These are phyloP conservation scores for Pterostichus madidus DNA, from an alignment of 2,888 invertebrate species.

Conservation along the genomic window DNA sequence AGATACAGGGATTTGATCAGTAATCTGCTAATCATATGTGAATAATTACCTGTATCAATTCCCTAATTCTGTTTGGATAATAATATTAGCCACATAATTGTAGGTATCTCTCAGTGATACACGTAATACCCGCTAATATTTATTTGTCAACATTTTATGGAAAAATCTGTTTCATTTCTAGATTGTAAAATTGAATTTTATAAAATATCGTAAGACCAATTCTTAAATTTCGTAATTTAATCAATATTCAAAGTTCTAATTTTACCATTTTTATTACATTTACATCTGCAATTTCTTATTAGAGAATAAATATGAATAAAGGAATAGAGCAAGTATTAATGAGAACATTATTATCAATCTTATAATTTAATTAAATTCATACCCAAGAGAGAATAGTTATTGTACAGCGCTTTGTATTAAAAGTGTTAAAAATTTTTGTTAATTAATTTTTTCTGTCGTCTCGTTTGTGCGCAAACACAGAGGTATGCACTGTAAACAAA, in stretches of 20 bases:
- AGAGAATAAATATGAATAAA: too few relatives aligned
- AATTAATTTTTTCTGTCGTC: constrained; percentile 48
- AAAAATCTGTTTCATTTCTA: too few relatives aligned
- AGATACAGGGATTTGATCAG: background rate
- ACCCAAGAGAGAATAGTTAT: background rate
- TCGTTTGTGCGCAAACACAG: constrained; percentile 43
- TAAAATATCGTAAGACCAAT: too few relatives aligned
- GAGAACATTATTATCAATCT: too few relatives aligned
- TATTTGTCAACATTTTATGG: background rate
- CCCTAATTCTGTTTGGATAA: constrained; percentile 11
- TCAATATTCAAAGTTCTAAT: too few relatives aligned
- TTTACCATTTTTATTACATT: too few relatives aligned
- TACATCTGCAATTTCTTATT: too few relatives aligned
- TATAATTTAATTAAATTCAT: background rate
- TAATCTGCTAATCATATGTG: constrained; percentile 26
- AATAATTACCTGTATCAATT: constrained; percentile 29
- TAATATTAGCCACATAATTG: constrained; percentile 13
- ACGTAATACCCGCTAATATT: background rate
- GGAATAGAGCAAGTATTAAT: too few relatives aligned
- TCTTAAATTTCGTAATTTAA: too few relatives aligned
- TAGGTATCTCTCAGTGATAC: background rate
- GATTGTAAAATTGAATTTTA: too few relatives aligned
- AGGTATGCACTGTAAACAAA: constrained; percentile 55
- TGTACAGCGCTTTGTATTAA: constrained; percentile 33
- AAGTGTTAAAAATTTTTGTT: constrained; percentile 41